phyloP scores from a whole-genome alignment of 1,140 invertebrate genomes.

The Drosophila kurseongensis region DNA sequence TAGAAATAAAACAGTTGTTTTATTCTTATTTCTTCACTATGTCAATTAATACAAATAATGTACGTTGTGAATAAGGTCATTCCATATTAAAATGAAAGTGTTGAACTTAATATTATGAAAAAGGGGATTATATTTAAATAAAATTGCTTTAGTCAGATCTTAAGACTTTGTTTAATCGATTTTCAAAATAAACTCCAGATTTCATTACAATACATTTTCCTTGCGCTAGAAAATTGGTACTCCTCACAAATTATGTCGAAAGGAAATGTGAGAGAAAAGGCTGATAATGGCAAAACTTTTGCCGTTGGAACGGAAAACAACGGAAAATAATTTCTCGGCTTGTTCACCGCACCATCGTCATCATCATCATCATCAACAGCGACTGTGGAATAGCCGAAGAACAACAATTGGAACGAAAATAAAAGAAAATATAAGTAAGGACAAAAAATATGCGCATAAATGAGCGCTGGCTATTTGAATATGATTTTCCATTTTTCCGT shows the following conservation, averaged over 20 bases:
- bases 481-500: conserved; percentile 43
- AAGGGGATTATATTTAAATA: not conserved
- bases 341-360: conserved; percentile 15
- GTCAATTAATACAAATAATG: no score
- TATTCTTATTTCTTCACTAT: no score
- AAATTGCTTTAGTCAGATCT: not conserved
- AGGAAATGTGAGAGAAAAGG: conserved; percentile 9
- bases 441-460: conserved; percentile 77
- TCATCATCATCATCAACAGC: conserved; percentile 18
- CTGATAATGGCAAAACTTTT: conserved; percentile 62
- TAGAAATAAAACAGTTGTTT: no score
- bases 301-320: conserved; percentile 55
- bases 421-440: conserved; percentile 59
- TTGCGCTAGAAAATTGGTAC: not conserved
- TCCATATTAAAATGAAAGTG: no score
- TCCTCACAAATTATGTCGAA: conserved; percentile 16
- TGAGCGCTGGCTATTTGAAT: conserved; percentile 61
- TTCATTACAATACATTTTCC: conserved; percentile 10
- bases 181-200: conserved; percentile 4
- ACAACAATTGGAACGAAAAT: conserved; percentile 34
- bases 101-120: not conserved
- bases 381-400: not conserved
- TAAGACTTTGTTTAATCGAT: conserved; percentile 2
- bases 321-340: conserved; percentile 26
- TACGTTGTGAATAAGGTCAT: no score